Percentiles rank a stretch among this genome's conserved stretches.
phyloP scores from a whole-genome alignment of 2,888 invertebrate genomes.

The Heteromyza rotundicornis region DNA sequence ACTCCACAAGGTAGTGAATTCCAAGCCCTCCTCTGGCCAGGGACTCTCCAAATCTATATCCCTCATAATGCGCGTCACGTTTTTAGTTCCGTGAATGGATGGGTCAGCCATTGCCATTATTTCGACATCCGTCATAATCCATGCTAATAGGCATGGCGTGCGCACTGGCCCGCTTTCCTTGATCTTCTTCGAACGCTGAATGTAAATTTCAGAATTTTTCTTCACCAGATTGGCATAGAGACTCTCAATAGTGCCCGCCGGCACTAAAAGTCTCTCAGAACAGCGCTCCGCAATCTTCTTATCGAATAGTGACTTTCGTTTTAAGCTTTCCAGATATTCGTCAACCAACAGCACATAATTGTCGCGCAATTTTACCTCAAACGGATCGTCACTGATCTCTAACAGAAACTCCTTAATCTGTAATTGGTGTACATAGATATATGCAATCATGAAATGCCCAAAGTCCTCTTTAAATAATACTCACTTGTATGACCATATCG shows the following conservation, averaged over 20 bases:
- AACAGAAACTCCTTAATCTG: slow-evolving; percentile 86
- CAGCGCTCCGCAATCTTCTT: slow-evolving; percentile 84
- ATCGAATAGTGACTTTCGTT: slow-evolving; percentile 86
- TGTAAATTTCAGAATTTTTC: slow-evolving; percentile 95
- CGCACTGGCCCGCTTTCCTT: slow-evolving; percentile 68
- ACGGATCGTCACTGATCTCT: slow-evolving; percentile 97
- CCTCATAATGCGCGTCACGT: slow-evolving; percentile 74
- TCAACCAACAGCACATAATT: slow-evolving; percentile 95
- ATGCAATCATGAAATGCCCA: neutral
- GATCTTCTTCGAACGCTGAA: slow-evolving; percentile 80
- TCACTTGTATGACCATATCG: slow-evolving; percentile 86
- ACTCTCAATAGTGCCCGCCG: slow-evolving; percentile 87
- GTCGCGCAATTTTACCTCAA: slow-evolving; percentile 94
- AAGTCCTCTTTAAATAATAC: too few species aligned
- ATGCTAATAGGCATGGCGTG: slow-evolving; percentile 83
- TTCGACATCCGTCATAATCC: slow-evolving; percentile 76
- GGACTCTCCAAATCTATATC: slow-evolving; percentile 89
- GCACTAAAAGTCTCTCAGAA: slow-evolving; percentile 78
- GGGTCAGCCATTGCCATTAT: slow-evolving; percentile 83
- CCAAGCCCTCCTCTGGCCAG: slow-evolving; percentile 88
- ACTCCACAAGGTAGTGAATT: slow-evolving; percentile 93
- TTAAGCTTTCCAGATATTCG: slow-evolving; percentile 92
- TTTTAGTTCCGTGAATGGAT: slow-evolving; percentile 80
- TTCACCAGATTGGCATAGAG: slow-evolving; percentile 84
- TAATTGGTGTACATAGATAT: slow-evolving; percentile 31